A percentile compares a stretch with the other conserved stretches of the same genome.
Conservation (phyloP, 1,140 invertebrate species). For the Paraescarpia echinospica region DNA sequence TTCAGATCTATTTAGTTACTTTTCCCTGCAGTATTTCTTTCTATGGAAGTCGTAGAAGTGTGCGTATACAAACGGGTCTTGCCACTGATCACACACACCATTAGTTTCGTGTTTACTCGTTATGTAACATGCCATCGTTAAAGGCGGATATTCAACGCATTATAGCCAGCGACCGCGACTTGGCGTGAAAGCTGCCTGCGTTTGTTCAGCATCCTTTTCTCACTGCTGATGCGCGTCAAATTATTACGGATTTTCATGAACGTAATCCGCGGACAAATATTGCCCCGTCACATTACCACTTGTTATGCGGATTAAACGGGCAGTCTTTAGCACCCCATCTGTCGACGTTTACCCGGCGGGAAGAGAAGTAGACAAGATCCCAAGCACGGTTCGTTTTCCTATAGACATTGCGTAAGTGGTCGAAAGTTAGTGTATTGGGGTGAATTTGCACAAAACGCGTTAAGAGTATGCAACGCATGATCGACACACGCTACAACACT, state of each 20-base stretch:
- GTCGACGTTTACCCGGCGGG: slow-evolving; percentile 15
- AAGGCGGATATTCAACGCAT: background rate
- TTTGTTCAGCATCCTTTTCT: background rate
- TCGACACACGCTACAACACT: background rate
- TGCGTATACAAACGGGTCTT: no score
- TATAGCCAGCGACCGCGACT: background rate
- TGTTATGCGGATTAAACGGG: background rate
- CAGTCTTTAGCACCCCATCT: slow-evolving; percentile 7
- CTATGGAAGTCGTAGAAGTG: background rate
- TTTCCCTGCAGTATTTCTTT: background rate
- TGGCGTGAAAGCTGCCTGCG: background rate
- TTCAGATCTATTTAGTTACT: no score
- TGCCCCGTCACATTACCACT: background rate
- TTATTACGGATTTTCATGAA: background rate
- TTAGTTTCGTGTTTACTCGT: background rate
- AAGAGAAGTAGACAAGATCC: background rate
- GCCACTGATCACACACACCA: background rate
- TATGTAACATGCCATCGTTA: background rate
- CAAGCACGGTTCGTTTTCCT: background rate
- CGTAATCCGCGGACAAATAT: background rate
- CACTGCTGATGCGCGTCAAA: background rate
- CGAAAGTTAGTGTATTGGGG: background rate
- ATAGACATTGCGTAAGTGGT: background rate
- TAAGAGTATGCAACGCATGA: background rate
- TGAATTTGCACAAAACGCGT: background rate